Evolutionary conservation across 2,888 invertebrate species (phyloP), one percentile per base, ranked within the genome.

Genomic region (Leptopilina drosophilae): DNA sequence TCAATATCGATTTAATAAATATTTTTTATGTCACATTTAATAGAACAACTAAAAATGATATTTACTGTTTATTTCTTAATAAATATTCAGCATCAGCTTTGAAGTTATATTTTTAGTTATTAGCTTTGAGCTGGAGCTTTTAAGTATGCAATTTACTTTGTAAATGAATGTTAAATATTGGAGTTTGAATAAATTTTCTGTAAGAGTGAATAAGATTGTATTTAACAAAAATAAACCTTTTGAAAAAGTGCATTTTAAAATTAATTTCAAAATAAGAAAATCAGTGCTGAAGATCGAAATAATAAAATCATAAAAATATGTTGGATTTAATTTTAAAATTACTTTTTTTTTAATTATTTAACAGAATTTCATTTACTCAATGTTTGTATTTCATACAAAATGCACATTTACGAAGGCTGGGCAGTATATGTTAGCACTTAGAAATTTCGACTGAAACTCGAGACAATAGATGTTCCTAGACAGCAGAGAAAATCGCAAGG

Each of bases 401-500:
- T 64, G 26, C 20, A 42, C 5, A 42, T 7, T 42, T 42, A 42
- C 42, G 7, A 42, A 42, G 42, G 64, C 26, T 64, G 20, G 64
- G 20, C 64, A 15, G 5, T 20, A 26, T 33, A 33, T 64, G 64
- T 49, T n/a, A 73, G 69, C 56, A 73, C 69, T 73, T 53, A 56
- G 56, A 2, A 73, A 73, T 56, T 73, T 73, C 33, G 53, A 56
- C 69, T 12, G 69, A 14, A 73, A 53, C 53, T 73, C 33, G n/a
- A 53, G 49, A 73, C 26, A 73, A 56, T 73, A 56, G 69, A 56
- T 73, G 26, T 53, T 73, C 26, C n/a, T 8, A 73, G 49, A 14
- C n/a, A 5, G 53, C 14, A 56, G 53, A 33, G 69, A 33, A n/a
- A 15, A 73, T 73, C 53, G 33, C 26, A 33, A 53, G 7, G 33